A percentile compares a stretch with the other conserved stretches of the same genome.
Evolutionary conservation across 2,888 invertebrate species (phyloP).

Genomic region (Brachypalpus laphriformis): DNA sequence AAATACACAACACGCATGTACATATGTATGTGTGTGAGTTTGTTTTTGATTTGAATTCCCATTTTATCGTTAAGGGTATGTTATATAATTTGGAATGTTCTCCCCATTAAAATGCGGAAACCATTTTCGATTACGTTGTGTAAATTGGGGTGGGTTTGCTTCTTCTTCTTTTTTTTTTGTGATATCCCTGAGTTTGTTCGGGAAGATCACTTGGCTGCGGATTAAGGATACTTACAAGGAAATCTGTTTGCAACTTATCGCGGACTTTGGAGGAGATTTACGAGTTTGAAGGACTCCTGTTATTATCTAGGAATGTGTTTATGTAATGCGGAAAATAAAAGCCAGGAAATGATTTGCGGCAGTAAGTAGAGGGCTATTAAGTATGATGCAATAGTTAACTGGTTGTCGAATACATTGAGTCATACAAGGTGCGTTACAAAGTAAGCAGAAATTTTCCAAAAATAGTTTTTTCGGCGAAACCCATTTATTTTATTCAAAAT

Average conservation of each 20-base stretch:
- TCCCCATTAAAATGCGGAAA: constrained; percentile 14
- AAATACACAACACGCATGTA: background rate
- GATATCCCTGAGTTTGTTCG: background rate
- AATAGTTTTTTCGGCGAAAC: too few species aligned
- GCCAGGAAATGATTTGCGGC: background rate
- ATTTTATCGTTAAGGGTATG: constrained; percentile 3
- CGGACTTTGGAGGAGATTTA: background rate
- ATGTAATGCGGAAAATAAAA: background rate
- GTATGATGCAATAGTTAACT: background rate
- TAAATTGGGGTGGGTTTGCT: background rate
- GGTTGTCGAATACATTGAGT: background rate
- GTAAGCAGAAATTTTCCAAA: too few species aligned
- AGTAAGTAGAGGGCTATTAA: background rate
- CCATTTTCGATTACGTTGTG: background rate
- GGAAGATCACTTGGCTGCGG: background rate
- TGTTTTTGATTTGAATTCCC: constrained; percentile 3
- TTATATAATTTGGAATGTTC: constrained; percentile 6
- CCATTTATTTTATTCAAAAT: too few species aligned
- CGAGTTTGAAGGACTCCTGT: background rate
- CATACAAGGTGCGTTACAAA: background rate
- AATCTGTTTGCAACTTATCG: background rate
- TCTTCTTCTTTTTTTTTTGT: too few species aligned
- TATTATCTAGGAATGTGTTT: background rate
- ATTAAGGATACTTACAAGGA: background rate
- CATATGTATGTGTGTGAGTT: background rate